Conservation (phyloP, 2,113 vertebrate species). For the Alligator sinensis region DNA sequence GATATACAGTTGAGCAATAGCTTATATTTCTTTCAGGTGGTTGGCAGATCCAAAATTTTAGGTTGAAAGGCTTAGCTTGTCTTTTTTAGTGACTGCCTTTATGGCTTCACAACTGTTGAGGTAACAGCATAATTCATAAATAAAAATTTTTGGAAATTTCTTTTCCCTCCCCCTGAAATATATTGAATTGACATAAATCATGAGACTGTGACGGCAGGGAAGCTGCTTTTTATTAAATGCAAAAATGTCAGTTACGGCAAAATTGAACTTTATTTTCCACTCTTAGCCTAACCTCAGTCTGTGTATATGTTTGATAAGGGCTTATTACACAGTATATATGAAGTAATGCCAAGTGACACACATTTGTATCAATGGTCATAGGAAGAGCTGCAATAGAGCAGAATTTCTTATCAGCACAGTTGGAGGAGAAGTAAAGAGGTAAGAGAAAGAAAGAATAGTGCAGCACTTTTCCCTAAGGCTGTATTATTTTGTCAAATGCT, state of each 20-base stretch:
- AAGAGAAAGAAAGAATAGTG: neutral
- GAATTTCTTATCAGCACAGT: neutral
- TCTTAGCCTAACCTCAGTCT: neutral
- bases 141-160: neutral
- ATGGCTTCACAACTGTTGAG: neutral
- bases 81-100: neutral
- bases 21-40: neutral
- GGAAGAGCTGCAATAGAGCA: neutral
- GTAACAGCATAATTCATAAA: neutral
- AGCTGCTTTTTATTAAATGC: neutral
- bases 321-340: neutral
- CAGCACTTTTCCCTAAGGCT: neutral
- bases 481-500: neutral
- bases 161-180: neutral
- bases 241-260: neutral
- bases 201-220: neutral
- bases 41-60: neutral
- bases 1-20: rapidly evolving
- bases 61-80: neutral
- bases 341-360: neutral
- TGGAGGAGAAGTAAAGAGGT: neutral
- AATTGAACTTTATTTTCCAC: neutral
- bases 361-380: neutral
- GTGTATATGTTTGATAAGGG: neutral
- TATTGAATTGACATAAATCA: neutral